phyloP scores from a whole-genome alignment of 2,797 vertebrate species.

The Phataginus tricuspis region DNA sequence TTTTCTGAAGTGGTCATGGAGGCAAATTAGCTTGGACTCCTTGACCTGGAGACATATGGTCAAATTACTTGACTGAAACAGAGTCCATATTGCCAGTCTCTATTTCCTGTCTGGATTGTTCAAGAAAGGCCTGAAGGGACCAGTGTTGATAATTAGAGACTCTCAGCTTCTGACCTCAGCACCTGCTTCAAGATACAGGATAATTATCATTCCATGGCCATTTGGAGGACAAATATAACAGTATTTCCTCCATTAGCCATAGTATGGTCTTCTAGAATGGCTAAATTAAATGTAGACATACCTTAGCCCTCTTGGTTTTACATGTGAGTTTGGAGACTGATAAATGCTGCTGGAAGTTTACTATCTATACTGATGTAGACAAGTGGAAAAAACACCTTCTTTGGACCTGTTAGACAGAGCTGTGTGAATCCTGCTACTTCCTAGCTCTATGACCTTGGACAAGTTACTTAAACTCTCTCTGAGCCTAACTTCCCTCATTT shows the following conservation, averaged over 20 bases:
- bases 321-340: neutral
- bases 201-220: neutral
- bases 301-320: neutral
- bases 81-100: neutral
- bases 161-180: conserved; percentile 41
- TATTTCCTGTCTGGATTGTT: conserved; percentile 16
- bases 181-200: conserved; percentile 44
- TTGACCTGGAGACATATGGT: conserved; percentile 55
- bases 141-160: conserved; percentile 50
- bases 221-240: conserved; percentile 30
- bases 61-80: conserved; percentile 22
- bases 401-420: neutral
- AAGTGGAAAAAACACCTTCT: neutral
- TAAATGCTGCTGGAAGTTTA: neutral
- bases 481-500: conserved; percentile 7
- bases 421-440: neutral
- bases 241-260: neutral
- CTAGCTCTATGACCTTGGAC: neutral
- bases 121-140: conserved; percentile 15
- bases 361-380: neutral
- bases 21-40: neutral
- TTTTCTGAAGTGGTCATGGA: neutral
- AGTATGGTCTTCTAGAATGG: neutral
- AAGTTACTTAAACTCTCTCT: neutral
- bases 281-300: neutral